Evolutionary conservation across 2,797 vertebrate genomes (phyloP).

Genomic region (Crenichthys baileyi): DNA sequence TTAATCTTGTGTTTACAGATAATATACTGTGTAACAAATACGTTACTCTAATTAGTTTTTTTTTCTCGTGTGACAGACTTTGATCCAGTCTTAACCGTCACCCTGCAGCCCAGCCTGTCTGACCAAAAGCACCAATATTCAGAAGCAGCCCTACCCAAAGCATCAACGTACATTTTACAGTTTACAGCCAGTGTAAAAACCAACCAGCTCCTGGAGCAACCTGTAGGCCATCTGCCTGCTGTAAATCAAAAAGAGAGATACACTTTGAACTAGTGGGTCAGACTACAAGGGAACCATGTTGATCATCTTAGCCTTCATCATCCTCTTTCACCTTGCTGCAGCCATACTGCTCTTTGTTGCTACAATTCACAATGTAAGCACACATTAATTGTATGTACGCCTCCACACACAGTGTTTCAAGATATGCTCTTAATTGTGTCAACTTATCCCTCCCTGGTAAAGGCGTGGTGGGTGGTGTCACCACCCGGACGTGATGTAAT

Average conservation of each 20-base stretch:
- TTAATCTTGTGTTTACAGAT: not conserved
- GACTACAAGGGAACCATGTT: slow-evolving; percentile 84
- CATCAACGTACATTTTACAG: not conserved
- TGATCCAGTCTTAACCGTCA: slow-evolving; percentile 14
- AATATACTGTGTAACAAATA: not conserved
- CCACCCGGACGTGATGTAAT: slow-evolving; percentile 21
- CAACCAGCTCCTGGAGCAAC: not conserved
- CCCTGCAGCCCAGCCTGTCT: slow-evolving; percentile 16
- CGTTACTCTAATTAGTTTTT: not conserved
- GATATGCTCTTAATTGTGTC: not conserved
- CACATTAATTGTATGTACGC: not conserved
- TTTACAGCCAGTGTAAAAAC: not conserved
- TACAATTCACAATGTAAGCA: slow-evolving; percentile 94
- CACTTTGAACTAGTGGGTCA: slow-evolving; percentile 6
- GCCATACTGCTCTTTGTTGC: slow-evolving; percentile 88
- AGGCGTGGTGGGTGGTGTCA: slow-evolving; percentile 92
- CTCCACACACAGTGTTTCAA: fast-evolving
- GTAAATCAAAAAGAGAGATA: not conserved
- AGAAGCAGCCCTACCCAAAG: slow-evolving; percentile 1
- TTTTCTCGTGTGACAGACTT: slow-evolving; percentile 23
- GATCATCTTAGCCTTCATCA: slow-evolving; percentile 92
- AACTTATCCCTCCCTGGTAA: slow-evolving; percentile 8
- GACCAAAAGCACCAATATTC: slow-evolving; percentile 19
- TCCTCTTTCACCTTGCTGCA: slow-evolving; percentile 91
- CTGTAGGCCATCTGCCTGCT: slow-evolving; percentile 6